These are phyloP conservation scores for Acipenser ruthenus DNA, from an alignment of 2,797 vertebrate genomes.

Conservation along the genomic window DNA sequence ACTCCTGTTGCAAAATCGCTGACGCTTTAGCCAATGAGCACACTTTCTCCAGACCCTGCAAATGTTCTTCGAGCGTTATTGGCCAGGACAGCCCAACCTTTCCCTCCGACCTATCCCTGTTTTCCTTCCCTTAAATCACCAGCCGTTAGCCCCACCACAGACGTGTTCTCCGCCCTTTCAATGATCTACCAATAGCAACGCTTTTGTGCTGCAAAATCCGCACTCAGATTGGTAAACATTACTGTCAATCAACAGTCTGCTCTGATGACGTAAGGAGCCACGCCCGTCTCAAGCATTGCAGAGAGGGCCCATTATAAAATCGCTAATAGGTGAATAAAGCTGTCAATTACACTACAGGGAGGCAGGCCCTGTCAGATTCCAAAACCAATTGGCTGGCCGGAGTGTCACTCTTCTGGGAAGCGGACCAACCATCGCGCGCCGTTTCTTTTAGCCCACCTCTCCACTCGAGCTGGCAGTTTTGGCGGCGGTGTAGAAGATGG, in stretches of 20 bases:
- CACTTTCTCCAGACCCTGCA: not conserved
- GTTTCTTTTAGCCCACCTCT: conserved; percentile 8
- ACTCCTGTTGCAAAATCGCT: not conserved
- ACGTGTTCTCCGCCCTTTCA: not conserved
- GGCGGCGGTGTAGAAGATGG: conserved; percentile 54
- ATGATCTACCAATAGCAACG: not conserved
- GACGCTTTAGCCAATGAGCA: not conserved
- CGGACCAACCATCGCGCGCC: conserved; percentile 22
- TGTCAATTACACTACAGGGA: not conserved
- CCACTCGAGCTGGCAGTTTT: conserved; percentile 25
- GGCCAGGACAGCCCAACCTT: too few species aligned
- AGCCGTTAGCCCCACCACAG: not conserved
- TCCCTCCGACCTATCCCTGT: not conserved
- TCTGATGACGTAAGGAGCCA: too few species aligned
- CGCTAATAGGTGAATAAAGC: not conserved
- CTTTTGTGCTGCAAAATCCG: not conserved
- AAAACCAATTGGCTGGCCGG: conserved; percentile 20
- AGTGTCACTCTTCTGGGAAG: conserved; percentile 12
- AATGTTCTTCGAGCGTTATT: not conserved
- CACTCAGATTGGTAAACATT: not conserved
- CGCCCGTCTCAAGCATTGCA: too few species aligned
- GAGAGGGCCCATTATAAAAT: not conserved
- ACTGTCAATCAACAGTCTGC: not conserved
- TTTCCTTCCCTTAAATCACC: not conserved
- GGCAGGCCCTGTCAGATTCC: too few species aligned